A percentile compares a stretch with the other conserved stretches of the same genome.
These are phyloP conservation scores for Molorchus minor DNA, from an alignment of 2,888 invertebrate genomes.

Conservation along the genomic window DNA sequence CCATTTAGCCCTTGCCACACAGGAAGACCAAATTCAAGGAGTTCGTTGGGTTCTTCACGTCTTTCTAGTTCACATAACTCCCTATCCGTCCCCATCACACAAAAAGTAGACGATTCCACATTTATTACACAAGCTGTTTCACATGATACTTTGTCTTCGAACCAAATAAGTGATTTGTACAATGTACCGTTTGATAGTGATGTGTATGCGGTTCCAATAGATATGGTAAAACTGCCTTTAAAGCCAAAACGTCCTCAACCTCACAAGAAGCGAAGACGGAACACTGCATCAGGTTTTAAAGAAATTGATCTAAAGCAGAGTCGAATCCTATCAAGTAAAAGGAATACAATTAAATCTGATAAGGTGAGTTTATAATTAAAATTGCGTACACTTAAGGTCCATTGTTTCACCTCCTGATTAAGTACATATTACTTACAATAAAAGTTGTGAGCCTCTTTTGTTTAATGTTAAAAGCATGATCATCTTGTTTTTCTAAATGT, in stretches of 20 bases:
- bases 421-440: too few relatives aligned
- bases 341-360: conserved; percentile 40
- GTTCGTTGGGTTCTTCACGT: conserved; percentile 79
- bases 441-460: too few relatives aligned
- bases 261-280: conserved; percentile 44
- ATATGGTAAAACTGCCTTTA: conserved; percentile 74
- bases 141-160: conserved; percentile 80
- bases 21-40: conserved; percentile 76
- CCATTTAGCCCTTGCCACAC: conserved; percentile 70
- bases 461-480: too few relatives aligned
- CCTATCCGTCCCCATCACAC: conserved; percentile 73
- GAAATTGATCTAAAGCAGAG: conserved; percentile 50
- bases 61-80: conserved; percentile 88
- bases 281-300: conserved; percentile 64
- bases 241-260: conserved; percentile 59
- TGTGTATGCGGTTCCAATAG: conserved; percentile 86
- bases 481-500: too few relatives aligned
- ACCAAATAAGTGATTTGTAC: conserved; percentile 84
- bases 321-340: conserved; percentile 39
- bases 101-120: conserved; percentile 83
- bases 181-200: conserved; percentile 90
- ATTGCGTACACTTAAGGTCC: neutral
- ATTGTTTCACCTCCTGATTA: neutral
- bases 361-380: conserved; percentile 35
- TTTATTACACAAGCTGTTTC: conserved; percentile 91